These are phyloP conservation scores for Spodoptera frugiperda DNA, from an alignment of 1,140 invertebrate species.

Conservation along the genomic window DNA sequence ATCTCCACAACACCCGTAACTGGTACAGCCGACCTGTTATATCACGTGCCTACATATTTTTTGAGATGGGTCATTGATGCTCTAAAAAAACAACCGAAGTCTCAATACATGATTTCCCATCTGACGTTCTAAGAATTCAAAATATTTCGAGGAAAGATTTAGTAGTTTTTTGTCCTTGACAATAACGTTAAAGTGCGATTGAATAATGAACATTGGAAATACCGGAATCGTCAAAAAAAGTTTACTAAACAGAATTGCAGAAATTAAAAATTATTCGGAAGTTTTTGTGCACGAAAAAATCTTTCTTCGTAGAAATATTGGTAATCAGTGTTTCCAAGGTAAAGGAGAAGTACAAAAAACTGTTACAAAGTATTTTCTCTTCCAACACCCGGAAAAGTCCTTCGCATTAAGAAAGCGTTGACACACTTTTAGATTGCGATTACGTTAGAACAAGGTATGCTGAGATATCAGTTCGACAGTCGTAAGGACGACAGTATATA, in stretches of 20 bases:
- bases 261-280: not conserved
- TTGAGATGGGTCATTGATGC: conserved; percentile 10
- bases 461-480: not conserved
- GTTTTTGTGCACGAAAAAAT: not conserved
- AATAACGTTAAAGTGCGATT: not conserved
- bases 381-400: conserved; percentile 6
- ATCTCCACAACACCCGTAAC: not conserved
- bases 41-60: not conserved
- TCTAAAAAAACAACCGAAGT: not conserved
- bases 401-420: conserved; percentile 15
- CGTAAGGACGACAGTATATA: too few relatives aligned
- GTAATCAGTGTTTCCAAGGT: not conserved
- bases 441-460: not conserved
- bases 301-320: not conserved
- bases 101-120: conserved; percentile 8
- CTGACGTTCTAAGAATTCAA: conserved; percentile 17
- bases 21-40: too few relatives aligned
- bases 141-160: not conserved
- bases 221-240: not conserved
- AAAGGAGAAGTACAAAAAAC: not conserved
- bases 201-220: not conserved
- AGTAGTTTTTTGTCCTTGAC: not conserved
- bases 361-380: not conserved
- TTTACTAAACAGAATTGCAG: not conserved
- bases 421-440: not conserved